Evolutionary conservation across 2,888 invertebrate genomes (phyloP).

Genomic region (Polymixis flavicincta): DNA sequence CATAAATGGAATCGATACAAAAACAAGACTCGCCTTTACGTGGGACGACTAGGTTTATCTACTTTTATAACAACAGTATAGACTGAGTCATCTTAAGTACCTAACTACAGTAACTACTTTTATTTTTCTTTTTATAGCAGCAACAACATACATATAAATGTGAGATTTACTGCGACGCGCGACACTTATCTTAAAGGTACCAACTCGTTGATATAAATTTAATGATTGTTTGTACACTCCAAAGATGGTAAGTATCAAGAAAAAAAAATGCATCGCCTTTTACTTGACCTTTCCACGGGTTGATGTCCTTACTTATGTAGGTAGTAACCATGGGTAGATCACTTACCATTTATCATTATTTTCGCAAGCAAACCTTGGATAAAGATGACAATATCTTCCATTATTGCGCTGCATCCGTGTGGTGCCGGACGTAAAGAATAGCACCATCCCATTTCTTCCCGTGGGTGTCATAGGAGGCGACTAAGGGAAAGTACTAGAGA

Average conservation of each 20-base stretch:
- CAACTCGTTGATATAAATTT: constrained; percentile 30
- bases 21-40: constrained; percentile 3
- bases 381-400: constrained; percentile 14
- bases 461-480: too few relatives aligned
- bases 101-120: too few relatives aligned
- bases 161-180: constrained; percentile 24
- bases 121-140: constrained; percentile 16
- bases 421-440: too few relatives aligned
- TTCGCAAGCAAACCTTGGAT: constrained; percentile 30
- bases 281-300: constrained; percentile 58
- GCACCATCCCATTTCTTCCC: too few relatives aligned
- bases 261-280: constrained; percentile 61
- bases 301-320: constrained; percentile 51
- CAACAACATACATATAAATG: constrained; percentile 8
- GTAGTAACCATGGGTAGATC: constrained; percentile 35
- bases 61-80: constrained; percentile 26
- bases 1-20: constrained; percentile 11
- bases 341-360: constrained; percentile 18
- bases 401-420: constrained; percentile 32
- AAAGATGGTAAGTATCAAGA: constrained; percentile 53
- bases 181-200: constrained; percentile 19
- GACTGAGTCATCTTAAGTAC: constrained; percentile 18
- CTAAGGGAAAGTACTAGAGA: too few relatives aligned
- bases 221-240: constrained; percentile 37
- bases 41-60: constrained; percentile 10